A percentile compares a stretch with the other conserved stretches of the same genome.
phyloP scores from a whole-genome alignment of 37 sponge, comb jelly and placozoan genomes.

The Axinella damicornis region DNA sequence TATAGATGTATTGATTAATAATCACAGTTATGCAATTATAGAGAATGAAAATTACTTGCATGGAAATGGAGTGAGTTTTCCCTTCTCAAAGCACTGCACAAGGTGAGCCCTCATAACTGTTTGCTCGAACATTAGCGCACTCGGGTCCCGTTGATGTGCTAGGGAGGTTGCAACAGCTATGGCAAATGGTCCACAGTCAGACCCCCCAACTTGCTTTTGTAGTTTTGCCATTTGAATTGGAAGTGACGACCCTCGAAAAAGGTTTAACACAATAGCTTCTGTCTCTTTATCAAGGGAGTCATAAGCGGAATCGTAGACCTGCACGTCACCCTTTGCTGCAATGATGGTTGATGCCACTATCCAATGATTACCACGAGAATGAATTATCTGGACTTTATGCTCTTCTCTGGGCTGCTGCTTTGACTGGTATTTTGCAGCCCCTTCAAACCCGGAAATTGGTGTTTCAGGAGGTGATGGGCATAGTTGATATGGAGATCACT shows the following conservation, averaged over 20 bases:
- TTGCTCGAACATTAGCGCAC: slow-evolving; percentile 22
- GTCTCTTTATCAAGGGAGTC: slow-evolving; percentile 26
- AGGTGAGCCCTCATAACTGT: slow-evolving; percentile 49
- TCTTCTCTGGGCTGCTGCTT: too few relatives aligned
- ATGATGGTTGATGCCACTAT: slow-evolving; percentile 36
- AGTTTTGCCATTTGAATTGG: background rate
- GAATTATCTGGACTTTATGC: slow-evolving; percentile 22
- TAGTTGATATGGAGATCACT: too few relatives aligned
- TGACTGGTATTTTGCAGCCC: too few relatives aligned
- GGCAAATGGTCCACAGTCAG: slow-evolving; percentile 33
- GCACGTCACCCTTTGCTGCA: background rate
- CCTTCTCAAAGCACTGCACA: slow-evolving; percentile 36
- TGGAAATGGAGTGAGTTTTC: slow-evolving; percentile 33
- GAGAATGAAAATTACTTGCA: background rate
- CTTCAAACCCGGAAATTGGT: too few relatives aligned
- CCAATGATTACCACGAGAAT: too few relatives aligned
- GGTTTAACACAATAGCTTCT: slow-evolving; percentile 16
- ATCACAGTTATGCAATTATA: background rate
- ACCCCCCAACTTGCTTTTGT: slow-evolving; percentile 10
- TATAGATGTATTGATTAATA: background rate
- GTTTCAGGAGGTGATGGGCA: too few relatives aligned
- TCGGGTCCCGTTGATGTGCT: slow-evolving; percentile 39
- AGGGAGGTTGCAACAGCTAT: slow-evolving; percentile 36
- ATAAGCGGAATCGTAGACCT: slow-evolving; percentile 43
- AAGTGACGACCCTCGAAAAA: background rate